Evolutionary conservation across 2,888 invertebrate species (phyloP), one percentile per base, ranked within the genome.

Genomic region (Amiota minor): DNA sequence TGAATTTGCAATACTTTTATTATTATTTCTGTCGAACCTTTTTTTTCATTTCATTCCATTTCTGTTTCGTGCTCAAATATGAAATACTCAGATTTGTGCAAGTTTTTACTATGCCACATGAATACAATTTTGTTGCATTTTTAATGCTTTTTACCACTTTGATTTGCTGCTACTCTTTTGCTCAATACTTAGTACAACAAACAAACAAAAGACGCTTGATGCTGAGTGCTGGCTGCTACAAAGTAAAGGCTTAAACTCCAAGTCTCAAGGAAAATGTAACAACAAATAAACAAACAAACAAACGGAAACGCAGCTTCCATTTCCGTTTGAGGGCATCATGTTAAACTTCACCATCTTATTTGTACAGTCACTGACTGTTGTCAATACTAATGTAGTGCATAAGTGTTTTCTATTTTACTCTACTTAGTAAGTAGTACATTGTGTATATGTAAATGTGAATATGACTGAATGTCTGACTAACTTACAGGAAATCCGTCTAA

Each of bases 401-500:
- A 62, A 70, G 74, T 62, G 70, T 35, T 70, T 45, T 72, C 74
- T 75, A 73, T 77, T 73, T 75, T 75, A 65, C n/a, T 61, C 9
- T 35, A 35, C 35, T 35, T 23, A 3, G 61, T 18, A 35, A 8
- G 16, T 14, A 14, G 61, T 11, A 23, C 49, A 49, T 9, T 49
- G n/a, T n/a, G n/a, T n/a, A n/a, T n/a, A 9, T 56, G 9, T 16
- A 16, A 59, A 59, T 59, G 59, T 59, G 23, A 4, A 59, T 16
- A 62, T n/a, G 53, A 10, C 18, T 59, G 20, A 16, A 59, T 20
- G 11, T 64, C n/a, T 16, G 12, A n/a, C 56, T 16, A 14, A 49
- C 94, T 95, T 87, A 96, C 93, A 70, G 96, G 94, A 90, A 96
- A 96, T 65, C 96, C 96, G 88, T 97, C 97, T 78, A 97, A 91